These are phyloP conservation scores for Mythimna impura DNA, from an alignment of 2,888 invertebrate genomes.

Conservation along the genomic window DNA sequence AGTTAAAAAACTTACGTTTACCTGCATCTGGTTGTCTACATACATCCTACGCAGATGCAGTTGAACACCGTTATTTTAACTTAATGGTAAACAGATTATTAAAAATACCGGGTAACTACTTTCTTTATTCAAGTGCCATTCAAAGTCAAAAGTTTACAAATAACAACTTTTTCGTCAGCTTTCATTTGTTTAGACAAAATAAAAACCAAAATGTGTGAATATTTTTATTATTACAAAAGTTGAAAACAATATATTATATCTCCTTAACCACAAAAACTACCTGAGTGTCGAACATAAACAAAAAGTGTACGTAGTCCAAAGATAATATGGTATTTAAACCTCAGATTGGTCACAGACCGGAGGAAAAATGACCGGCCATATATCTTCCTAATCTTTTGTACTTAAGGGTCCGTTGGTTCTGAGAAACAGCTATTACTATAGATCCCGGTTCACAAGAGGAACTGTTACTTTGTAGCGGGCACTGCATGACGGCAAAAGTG, in stretches of 20 bases:
- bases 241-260: constrained; percentile 50
- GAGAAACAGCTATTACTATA: constrained; percentile 81
- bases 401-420: constrained; percentile 81
- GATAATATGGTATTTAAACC: constrained; percentile 83
- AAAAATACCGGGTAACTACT: background rate
- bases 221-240: constrained; percentile 9
- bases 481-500: constrained; percentile 85
- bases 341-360: constrained; percentile 84
- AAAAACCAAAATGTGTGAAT: constrained; percentile 15
- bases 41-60: constrained; percentile 19
- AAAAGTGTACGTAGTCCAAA: constrained; percentile 71
- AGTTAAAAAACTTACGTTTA: background rate
- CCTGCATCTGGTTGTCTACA: background rate
- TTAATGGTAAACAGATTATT: background rate
- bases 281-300: constrained; percentile 70
- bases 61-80: constrained; percentile 18
- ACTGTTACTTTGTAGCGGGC: constrained; percentile 85
- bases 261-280: constrained; percentile 76
- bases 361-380: constrained; percentile 82
- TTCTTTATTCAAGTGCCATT: constrained; percentile 13
- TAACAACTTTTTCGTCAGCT: constrained; percentile 5
- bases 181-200: constrained; percentile 2
- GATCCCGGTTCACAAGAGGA: constrained; percentile 87
- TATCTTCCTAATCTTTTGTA: constrained; percentile 84
- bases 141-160: constrained; percentile 1